Conservation (phyloP, 2,797 vertebrate genomes). For the Anableps anableps region DNA sequence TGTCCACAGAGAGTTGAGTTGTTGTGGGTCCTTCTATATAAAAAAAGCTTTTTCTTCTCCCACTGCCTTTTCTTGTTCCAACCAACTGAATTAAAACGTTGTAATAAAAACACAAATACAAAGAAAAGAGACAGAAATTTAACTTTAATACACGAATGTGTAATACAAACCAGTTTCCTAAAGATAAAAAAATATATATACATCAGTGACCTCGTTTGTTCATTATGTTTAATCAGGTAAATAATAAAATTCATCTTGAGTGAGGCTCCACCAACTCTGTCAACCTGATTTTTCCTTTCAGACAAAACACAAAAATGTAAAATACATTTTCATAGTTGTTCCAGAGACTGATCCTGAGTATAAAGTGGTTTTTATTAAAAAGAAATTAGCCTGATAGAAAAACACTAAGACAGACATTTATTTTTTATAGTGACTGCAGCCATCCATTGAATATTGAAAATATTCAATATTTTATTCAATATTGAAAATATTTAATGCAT, state of each 20-base stretch:
- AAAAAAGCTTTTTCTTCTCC: constrained; percentile 18
- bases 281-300: neutral
- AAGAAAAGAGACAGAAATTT: neutral
- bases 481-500: too few species aligned
- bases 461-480: too few species aligned
- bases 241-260: neutral
- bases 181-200: neutral
- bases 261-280: neutral
- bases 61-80: constrained; percentile 21
- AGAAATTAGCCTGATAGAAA: too few species aligned
- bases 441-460: too few species aligned
- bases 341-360: too few species aligned
- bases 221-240: neutral
- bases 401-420: too few species aligned
- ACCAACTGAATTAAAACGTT: neutral
- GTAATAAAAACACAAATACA: neutral
- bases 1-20: constrained; percentile 9
- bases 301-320: neutral
- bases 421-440: too few species aligned
- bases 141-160: neutral
- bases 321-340: too few species aligned
- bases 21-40: constrained; percentile 7
- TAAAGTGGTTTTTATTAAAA: too few species aligned
- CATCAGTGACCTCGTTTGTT: neutral
- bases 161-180: neutral